Evolutionary conservation across 1,140 invertebrate genomes (phyloP).

Genomic region (Ladona fulva): DNA sequence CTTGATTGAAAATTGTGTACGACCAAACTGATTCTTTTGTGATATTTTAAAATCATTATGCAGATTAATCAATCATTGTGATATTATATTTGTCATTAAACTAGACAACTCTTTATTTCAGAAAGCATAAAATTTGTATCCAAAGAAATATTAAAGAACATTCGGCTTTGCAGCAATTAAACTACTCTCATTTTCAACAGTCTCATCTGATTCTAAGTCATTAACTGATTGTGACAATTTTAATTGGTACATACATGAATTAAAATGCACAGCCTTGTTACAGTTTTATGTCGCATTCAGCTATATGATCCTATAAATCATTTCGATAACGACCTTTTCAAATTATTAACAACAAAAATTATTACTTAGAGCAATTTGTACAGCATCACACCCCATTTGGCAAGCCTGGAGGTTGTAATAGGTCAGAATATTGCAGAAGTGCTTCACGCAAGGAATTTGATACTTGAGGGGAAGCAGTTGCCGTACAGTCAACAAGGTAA

Average conservation of each 20-base stretch:
- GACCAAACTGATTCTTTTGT: too few relatives aligned
- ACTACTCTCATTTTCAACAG: neutral
- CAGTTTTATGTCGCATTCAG: neutral
- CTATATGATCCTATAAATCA: neutral
- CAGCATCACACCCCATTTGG: constrained; percentile 14
- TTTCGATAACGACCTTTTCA: neutral
- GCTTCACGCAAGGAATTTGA: constrained; percentile 76
- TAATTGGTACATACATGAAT: neutral
- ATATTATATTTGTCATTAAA: neutral
- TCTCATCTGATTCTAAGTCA: neutral
- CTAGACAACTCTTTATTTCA: neutral
- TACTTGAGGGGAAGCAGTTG: constrained; percentile 61
- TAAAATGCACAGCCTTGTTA: neutral
- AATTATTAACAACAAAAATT: neutral
- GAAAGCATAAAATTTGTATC: neutral
- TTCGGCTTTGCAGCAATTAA: neutral
- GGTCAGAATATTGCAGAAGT: constrained; percentile 77
- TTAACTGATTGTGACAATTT: neutral
- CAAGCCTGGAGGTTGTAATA: constrained; percentile 57
- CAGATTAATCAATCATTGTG: neutral
- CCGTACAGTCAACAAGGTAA: constrained; percentile 78
- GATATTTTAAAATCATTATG: too few relatives aligned
- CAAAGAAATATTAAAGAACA: neutral
- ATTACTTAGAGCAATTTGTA: neutral
- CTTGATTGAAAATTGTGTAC: too few relatives aligned